Evolutionary conservation across 2,113 vertebrate genomes (phyloP), one percentile per base, ranked within the genome.

Genomic region (Ciconia boyciana): DNA sequence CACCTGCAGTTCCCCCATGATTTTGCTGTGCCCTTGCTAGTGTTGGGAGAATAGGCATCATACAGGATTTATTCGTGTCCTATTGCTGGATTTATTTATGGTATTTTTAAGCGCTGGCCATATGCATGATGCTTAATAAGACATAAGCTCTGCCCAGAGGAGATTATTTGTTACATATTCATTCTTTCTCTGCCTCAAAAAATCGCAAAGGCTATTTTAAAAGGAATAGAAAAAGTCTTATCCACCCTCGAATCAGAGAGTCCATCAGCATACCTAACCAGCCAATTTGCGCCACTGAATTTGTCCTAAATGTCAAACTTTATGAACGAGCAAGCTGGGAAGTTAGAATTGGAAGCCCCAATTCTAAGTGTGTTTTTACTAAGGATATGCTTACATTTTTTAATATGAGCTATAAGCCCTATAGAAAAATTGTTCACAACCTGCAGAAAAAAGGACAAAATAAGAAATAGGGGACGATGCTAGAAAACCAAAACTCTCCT

Each of bases 1-100:
- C 94, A 96, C 96, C 96, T 97, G 96, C 96, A 90, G 82, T 57
- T 88, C 82, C 62, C 71, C 71, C 75, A 58, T 3, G 82, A 61
- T 90, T 92, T 54, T 77, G 46, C 85, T 60, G 29, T 90, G 88
- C 64, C 92, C 85, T 93, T 92, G 85, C 51, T 51, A 54, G 58
- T 26, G 82, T 39, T 20, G 1, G 62, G 66, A 92, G 71, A 94
- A 88, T 16, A 83, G 82, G 49, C 28, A 94, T 61, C 85, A 41
- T 43, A 36, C 32, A 51, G 88, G 70, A 90, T 88, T 96, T 96
- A 81, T 74, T 54, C 4, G 2, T 46, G 41, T 83, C 75, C 74
- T 83, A 22, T 46, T 74, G n/a, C 76, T 80, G 60, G 71, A 55
- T 94, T 81, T 92, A 88, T 86, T 80, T 17, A 66, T 20, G n/a